Conservation (phyloP, 2,888 invertebrate genomes). For the Caradrina kadenii region DNA sequence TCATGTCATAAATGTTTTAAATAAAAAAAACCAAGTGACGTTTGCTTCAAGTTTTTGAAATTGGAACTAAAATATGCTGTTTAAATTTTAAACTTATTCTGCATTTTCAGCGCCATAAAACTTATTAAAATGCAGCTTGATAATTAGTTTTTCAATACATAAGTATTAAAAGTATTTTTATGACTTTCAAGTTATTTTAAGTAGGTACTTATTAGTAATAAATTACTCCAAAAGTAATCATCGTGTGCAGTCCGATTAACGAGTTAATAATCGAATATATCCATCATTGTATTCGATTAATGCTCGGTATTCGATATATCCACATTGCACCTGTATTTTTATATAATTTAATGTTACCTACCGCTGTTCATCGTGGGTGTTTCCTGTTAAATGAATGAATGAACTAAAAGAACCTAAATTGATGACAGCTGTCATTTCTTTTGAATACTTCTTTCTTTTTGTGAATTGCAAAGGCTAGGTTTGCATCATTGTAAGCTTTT, state of each 20-base stretch:
- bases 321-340: constrained; percentile 44
- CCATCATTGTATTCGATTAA: constrained; percentile 31
- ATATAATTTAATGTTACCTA: constrained; percentile 37
- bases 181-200: constrained; percentile 20
- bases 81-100: background rate
- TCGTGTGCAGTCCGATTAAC: constrained; percentile 27
- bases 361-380: constrained; percentile 43
- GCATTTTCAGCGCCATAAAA: too few relatives aligned
- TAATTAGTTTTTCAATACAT: constrained; percentile 1
- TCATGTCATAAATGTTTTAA: background rate
- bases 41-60: background rate
- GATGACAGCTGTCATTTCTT: constrained; percentile 41
- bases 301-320: constrained; percentile 21
- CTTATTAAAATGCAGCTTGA: background rate
- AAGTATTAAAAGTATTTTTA: constrained; percentile 11
- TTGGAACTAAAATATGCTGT: background rate
- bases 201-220: background rate
- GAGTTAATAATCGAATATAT: constrained; percentile 38
- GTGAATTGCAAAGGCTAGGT: background rate
- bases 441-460: background rate
- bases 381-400: constrained; percentile 24
- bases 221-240: constrained; percentile 21
- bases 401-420: constrained; percentile 7
- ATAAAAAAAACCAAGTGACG: background rate
- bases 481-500: background rate